phyloP scores from a whole-genome alignment of 2,888 invertebrate species.

The Ennomos fuscantarius region DNA sequence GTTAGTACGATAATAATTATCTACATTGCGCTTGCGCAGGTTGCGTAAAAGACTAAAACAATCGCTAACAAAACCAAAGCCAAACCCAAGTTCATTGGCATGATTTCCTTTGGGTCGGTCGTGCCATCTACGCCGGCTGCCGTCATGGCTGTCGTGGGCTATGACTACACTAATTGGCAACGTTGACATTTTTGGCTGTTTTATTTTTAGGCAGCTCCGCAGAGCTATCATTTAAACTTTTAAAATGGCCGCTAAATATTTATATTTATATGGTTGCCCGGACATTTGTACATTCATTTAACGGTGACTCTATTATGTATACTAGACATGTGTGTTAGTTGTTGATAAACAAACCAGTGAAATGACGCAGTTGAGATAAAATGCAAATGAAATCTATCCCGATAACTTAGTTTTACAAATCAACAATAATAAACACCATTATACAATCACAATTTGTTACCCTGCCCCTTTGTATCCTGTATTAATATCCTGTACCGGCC shows the following conservation, averaged over 20 bases:
- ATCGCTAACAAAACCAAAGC: slow-evolving; percentile 51
- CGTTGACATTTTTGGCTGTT: slow-evolving; percentile 45
- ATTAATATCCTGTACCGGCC: too few relatives aligned
- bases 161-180: slow-evolving; percentile 64
- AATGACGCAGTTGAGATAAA: slow-evolving; percentile 23
- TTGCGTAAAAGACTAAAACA: slow-evolving; percentile 62
- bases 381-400: slow-evolving; percentile 29
- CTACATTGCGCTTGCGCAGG: slow-evolving; percentile 43
- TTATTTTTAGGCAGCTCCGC: slow-evolving; percentile 28
- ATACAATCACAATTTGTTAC: not conserved
- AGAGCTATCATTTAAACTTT: slow-evolving; percentile 10
- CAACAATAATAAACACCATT: not conserved
- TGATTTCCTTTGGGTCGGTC: slow-evolving; percentile 58
- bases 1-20: slow-evolving; percentile 24
- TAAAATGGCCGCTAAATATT: slow-evolving; percentile 19
- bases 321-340: slow-evolving; percentile 11
- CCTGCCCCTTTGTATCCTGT: too few relatives aligned
- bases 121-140: slow-evolving; percentile 51
- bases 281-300: slow-evolving; percentile 11
- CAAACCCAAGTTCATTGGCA: slow-evolving; percentile 78
- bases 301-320: slow-evolving; percentile 7
- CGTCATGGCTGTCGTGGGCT: slow-evolving; percentile 63
- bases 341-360: slow-evolving; percentile 30
- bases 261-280: slow-evolving; percentile 18
- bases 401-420: not conserved